A percentile compares a stretch with the other conserved stretches of the same genome.
These are phyloP conservation scores for Ephialtes manifestator DNA, from an alignment of 2,888 invertebrate genomes.

Conservation along the genomic window DNA sequence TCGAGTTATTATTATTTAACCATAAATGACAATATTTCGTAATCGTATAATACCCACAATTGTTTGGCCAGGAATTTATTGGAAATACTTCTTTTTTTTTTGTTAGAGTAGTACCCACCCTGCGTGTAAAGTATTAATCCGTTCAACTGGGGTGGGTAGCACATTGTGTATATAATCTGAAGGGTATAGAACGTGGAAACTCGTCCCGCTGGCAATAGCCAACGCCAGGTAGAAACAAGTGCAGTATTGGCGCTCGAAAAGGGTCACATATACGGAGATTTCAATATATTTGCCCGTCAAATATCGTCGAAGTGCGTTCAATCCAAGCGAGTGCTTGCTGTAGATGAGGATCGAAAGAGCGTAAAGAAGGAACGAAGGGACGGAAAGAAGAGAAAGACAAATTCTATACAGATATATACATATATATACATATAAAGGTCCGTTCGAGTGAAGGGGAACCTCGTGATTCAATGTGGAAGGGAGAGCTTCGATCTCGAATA, in stretches of 20 bases:
- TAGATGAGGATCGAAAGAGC: constrained; percentile 52
- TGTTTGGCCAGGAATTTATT: too few species aligned
- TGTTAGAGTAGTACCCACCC: too few species aligned
- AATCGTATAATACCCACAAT: too few species aligned
- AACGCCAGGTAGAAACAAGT: constrained; percentile 35
- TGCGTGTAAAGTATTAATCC: too few species aligned
- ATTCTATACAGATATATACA: too few species aligned
- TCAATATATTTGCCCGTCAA: constrained; percentile 70
- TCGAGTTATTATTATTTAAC: too few species aligned
- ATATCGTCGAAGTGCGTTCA: constrained; percentile 60
- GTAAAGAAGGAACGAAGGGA: constrained; percentile 10
- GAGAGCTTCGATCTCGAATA: constrained; percentile 15
- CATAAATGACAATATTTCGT: too few species aligned
- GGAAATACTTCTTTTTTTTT: too few species aligned
- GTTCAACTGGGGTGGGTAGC: not conserved
- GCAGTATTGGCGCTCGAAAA: not conserved
- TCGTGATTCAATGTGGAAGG: constrained; percentile 16
- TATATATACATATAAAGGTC: constrained; percentile 7
- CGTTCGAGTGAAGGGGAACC: not conserved
- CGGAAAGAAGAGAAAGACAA: constrained; percentile 17
- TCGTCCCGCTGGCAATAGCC: not conserved
- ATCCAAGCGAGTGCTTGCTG: constrained; percentile 37
- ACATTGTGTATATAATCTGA: not conserved
- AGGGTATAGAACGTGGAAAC: not conserved
- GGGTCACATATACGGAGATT: constrained; percentile 51